Evolutionary conservation across 2,797 vertebrate species (phyloP), one percentile per base, ranked within the genome.

Genomic region (Kryptolebias ocellatus): DNA sequence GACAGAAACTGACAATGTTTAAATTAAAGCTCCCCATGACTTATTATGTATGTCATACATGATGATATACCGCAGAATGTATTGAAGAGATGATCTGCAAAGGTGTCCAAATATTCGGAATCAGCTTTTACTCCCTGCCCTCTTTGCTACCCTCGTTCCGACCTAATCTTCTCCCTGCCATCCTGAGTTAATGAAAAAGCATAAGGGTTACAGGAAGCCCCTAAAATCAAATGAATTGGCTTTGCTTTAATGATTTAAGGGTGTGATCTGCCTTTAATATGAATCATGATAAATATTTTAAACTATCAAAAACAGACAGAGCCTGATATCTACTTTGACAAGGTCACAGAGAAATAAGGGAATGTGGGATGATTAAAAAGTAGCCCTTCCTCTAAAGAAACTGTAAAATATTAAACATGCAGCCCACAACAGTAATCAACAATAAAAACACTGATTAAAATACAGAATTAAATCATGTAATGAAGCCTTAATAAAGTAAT

Each of bases 211-310:
- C 29, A 42, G 9, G 12, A 6, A 59, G 34, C 42, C 15, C 18
- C 60, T 65, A 20, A 53, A 72, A 67, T 72, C 62, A 76, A 2
- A 70, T 64, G 55, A 78, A 73, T 4, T 1, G 5, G 5, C 47
- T 28, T 7, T 53, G 34, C 45, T 31, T 18, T 6, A n/a, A 75
- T 60, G 53, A 67, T 53, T 59, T 70, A 39, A 50, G 20, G 71
- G 27, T 47, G 10, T 20, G 11, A 39, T 42, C n/a, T 4, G 20
- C 51, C 9, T n/a, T 60, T 27, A 5, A 49, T 60, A 53, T 17
- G 50, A 57, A 51, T 64, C 12, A 53, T 69, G 59, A 76, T 81
- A 69, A 60, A 84, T 81, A 75, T 81, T 70, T 55, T 61, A 67
- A 28, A 27, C 39, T 1, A 7, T 1, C 2, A 15, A 50, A 68